A percentile compares a stretch with the other conserved stretches of the same genome.
Evolutionary conservation across 2,888 invertebrate species (phyloP).

Genomic region (Himalopsyche anomala): DNA sequence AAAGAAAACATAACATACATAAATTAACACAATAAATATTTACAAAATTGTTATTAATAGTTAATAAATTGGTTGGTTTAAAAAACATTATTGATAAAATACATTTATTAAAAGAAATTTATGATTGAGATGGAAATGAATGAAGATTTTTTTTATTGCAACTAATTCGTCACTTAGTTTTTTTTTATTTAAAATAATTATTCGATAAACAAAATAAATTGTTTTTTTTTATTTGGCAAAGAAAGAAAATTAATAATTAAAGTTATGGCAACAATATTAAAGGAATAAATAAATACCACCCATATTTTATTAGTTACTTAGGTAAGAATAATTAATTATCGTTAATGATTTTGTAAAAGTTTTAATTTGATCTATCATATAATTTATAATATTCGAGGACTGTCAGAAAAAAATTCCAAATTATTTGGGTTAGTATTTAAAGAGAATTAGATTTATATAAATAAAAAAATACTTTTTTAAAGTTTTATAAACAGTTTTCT

Average conservation of each 20-base stretch:
- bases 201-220: slow-evolving; percentile 5
- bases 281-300: slow-evolving; percentile 1
- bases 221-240: slow-evolving; percentile 11
- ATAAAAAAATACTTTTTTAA: neutral
- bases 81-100: neutral
- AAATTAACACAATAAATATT: slow-evolving; percentile 46
- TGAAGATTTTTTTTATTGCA: neutral
- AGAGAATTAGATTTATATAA: neutral
- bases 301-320: no score
- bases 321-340: no score
- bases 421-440: neutral
- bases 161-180: neutral
- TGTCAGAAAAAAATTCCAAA: neutral
- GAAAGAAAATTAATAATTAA: slow-evolving; percentile 40
- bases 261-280: slow-evolving; percentile 34
- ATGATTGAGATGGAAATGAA: neutral
- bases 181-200: slow-evolving; percentile 4
- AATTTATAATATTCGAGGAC: no score
- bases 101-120: neutral
- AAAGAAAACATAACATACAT: slow-evolving; percentile 46
- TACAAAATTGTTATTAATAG: slow-evolving; percentile 44
- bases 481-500: neutral
- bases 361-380: no score
- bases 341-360: no score
- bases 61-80: slow-evolving; percentile 14